A percentile compares a stretch with the other conserved stretches of the same genome.
Conservation (phyloP, 2,888 invertebrate species). For the Eremobia ochroleuca region DNA sequence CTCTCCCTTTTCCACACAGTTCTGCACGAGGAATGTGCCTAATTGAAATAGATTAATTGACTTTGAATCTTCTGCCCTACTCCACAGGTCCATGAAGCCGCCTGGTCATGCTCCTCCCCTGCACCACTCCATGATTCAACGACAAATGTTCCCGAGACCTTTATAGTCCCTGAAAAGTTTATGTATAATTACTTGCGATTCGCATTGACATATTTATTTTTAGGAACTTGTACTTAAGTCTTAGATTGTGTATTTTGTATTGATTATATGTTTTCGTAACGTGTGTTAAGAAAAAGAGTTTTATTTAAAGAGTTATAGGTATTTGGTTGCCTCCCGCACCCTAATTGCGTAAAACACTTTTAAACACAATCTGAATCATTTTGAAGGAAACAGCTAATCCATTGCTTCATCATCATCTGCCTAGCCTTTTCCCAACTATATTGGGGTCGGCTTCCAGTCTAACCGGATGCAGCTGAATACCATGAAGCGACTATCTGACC, state of each 20-base stretch:
- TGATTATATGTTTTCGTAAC: slow-evolving; percentile 5
- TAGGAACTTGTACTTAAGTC: slow-evolving; percentile 7
- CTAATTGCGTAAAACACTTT: not conserved
- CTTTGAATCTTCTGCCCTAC: not conserved
- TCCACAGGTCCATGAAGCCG: slow-evolving; percentile 46
- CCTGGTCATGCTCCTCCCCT: slow-evolving; percentile 42
- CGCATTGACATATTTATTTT: slow-evolving; percentile 1
- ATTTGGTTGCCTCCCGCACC: not conserved
- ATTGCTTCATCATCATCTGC: not conserved
- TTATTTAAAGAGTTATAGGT: not conserved
- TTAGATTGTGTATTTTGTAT: slow-evolving; percentile 22
- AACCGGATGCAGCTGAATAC: too few relatives aligned
- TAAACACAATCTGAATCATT: too few relatives aligned
- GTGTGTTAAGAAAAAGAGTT: not conserved
- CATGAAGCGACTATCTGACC: not conserved
- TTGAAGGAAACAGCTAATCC: not conserved
- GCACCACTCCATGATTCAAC: slow-evolving; percentile 34
- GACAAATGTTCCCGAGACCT: not conserved
- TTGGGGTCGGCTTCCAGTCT: not conserved
- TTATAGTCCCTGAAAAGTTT: not conserved
- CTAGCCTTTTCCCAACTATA: not conserved
- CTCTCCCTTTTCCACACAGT: too few relatives aligned
- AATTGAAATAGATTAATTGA: not conserved
- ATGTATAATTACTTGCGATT: not conserved
- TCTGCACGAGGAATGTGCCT: not conserved